Evolutionary conservation across 2,888 invertebrate genomes (phyloP).

Genomic region (Agrochola litura): DNA sequence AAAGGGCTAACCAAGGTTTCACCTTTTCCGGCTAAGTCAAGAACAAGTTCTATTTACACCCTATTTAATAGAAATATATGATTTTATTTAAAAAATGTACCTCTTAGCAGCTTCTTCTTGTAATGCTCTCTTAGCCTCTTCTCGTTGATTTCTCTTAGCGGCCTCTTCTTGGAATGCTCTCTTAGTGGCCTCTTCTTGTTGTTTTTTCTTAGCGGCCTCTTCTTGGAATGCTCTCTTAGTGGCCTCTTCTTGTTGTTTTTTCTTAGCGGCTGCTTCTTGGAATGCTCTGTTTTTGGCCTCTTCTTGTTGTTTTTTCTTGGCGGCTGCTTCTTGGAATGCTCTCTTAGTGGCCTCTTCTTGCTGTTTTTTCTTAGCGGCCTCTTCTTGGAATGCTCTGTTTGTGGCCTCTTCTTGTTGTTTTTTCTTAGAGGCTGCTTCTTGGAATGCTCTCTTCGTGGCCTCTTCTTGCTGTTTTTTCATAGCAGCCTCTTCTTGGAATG

Average conservation of each 20-base stretch:
- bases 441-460: neutral
- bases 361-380: neutral
- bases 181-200: no score
- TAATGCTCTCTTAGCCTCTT: neutral
- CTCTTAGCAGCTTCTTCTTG: neutral
- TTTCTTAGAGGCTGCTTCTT: neutral
- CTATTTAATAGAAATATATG: neutral
- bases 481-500: neutral
- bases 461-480: neutral
- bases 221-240: neutral
- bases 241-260: no score
- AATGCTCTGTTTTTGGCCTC: neutral
- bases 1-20: neutral
- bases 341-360: neutral
- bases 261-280: neutral
- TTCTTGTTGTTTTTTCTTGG: neutral
- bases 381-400: neutral
- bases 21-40: neutral
- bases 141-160: neutral
- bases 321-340: neutral
- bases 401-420: no score
- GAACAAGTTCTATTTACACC: neutral
- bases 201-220: neutral
- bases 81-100: constrained; percentile 1
- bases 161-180: neutral